These are phyloP conservation scores for Triplophysa siluroides DNA, from an alignment of 2,113 vertebrate species.

Conservation along the genomic window DNA sequence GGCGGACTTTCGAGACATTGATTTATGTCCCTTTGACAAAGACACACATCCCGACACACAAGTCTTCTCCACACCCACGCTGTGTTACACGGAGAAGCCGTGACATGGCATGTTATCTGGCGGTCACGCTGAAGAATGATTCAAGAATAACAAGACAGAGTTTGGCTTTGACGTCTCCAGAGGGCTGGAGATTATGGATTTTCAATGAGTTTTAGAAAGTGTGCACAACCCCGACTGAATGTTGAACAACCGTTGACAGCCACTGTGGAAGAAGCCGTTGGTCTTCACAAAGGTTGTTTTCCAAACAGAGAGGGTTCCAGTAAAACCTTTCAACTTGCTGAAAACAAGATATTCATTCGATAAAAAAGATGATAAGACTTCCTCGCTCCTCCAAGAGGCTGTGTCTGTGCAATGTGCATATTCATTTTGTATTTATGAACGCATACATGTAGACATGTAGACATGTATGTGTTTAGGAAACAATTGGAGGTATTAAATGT, in stretches of 20 bases:
- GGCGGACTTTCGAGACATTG: too few relatives aligned
- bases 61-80: constrained; percentile 27
- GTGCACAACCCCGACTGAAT: not conserved
- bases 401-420: too few relatives aligned
- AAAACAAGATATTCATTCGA: too few relatives aligned
- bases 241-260: not conserved
- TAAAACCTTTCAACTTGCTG: not conserved
- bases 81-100: not conserved
- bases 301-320: too few relatives aligned
- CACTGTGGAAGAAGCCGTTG: too few relatives aligned
- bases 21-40: constrained; percentile 51
- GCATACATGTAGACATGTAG: too few relatives aligned
- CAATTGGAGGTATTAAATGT: too few relatives aligned
- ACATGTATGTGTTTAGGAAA: too few relatives aligned
- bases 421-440: too few relatives aligned
- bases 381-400: too few relatives aligned
- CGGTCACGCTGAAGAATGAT: not conserved
- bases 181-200: not conserved
- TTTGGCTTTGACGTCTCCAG: not conserved
- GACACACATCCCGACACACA: constrained; percentile 12
- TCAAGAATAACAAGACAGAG: not conserved
- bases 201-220: not conserved
- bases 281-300: not conserved
- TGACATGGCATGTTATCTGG: constrained; percentile 13
- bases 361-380: too few relatives aligned